These are phyloP conservation scores for Pycnomerus fuliginosus DNA, from an alignment of 2,888 invertebrate genomes.

Conservation along the genomic window DNA sequence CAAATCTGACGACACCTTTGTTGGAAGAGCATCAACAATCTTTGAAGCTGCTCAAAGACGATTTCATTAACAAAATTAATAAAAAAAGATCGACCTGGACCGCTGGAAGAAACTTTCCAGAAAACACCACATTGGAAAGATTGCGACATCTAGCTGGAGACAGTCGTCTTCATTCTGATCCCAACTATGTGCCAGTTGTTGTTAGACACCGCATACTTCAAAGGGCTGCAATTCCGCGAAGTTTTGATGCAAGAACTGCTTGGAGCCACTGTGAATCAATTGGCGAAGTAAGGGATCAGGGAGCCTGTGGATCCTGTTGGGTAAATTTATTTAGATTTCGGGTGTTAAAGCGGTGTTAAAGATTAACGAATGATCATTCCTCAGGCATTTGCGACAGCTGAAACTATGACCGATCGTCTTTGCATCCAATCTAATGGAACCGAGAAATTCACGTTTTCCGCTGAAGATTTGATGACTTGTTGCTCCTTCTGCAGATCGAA, in stretches of 20 bases:
- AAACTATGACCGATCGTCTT: conserved; percentile 13
- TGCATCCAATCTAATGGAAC: conserved; percentile 16
- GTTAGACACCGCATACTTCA: no score
- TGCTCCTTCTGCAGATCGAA: conserved; percentile 6
- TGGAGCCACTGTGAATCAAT: conserved; percentile 7
- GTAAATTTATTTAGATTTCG: conserved; percentile 1
- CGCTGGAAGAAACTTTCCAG: conserved; percentile 10
- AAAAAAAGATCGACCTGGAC: conserved; percentile 5
- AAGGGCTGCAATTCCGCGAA: conserved; percentile 7
- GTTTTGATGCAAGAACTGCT: conserved; percentile 7
- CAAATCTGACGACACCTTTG: no score
- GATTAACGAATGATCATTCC: conserved; percentile 1
- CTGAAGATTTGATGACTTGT: conserved; percentile 15
- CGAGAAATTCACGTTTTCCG: conserved; percentile 7
- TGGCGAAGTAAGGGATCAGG: conserved; percentile 8
- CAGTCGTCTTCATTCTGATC: conserved; percentile 2
- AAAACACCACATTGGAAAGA: conserved; percentile 1
- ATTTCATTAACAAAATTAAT: conserved; percentile 7
- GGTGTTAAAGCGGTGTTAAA: conserved; percentile 1
- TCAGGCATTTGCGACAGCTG: conserved; percentile 13
- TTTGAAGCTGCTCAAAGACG: conserved; percentile 1
- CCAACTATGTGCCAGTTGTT: neutral
- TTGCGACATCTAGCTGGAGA: neutral
- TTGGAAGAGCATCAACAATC: no score
- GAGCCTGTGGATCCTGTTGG: conserved; percentile 13